Evolutionary conservation across 2,888 invertebrate genomes (phyloP), one percentile per base, ranked within the genome.

Genomic region (Acanthosepion pharaonis): DNA sequence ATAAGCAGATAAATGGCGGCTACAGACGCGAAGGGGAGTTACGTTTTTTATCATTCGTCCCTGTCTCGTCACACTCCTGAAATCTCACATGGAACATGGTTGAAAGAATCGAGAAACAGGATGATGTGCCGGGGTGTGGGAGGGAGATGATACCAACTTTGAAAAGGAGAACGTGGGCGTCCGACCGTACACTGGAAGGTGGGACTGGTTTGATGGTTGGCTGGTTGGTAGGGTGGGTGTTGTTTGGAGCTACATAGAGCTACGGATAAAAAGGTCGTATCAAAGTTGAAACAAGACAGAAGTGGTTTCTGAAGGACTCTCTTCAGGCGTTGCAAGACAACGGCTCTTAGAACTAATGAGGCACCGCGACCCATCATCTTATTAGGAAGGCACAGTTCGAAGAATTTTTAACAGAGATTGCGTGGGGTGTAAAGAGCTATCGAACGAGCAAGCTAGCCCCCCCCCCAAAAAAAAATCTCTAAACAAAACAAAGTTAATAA

Each of bases 221-320:
- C 15, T 78, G 78, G 8, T n/a, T n/a, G n/a, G n/a, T 15, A 33
- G 78, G 8, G 9, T n/a, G n/a, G 78, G n/a, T 33, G 78, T 20
- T 33, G n/a, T 78, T 33, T n/a, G 78, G n/a, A 33, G 11, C 2
- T 78, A 18, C n/a, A n/a, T 5, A 78, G n/a, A 78, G 33, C 9
- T 15, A n/a, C n/a, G 9, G 78, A 78, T 15, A n/a, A n/a, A 78
- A 33, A 78, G 78, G n/a, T 78, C 78, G 78, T 33, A 33, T 78
- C 78, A 78, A 78, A 78, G 78, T 33, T 78, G 33, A 78, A 33
- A 78, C 78, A 78, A n/a, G 78, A n/a, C 78, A 78, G 78, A 78
- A 78, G 78, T 78, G 78, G 78, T 78, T 78, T 78, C 59, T 78
- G 78, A 78, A 78, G 78, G 78, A 78, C n/a, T n/a, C 78, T 78